Base-by-base conservation (phyloP, 2,113 vertebrate species). In the Gambusia holbrooki region DNA sequence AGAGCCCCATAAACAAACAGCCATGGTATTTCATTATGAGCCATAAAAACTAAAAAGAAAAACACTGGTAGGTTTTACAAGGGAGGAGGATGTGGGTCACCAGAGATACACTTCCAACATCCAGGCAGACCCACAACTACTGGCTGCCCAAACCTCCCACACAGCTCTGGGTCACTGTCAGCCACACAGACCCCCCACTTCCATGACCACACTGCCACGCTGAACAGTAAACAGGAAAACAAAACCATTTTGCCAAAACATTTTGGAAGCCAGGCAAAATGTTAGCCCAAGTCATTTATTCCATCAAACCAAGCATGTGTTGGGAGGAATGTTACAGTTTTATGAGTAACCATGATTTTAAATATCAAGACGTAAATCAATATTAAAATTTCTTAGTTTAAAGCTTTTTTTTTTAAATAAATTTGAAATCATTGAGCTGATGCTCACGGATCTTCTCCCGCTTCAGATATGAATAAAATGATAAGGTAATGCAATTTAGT, bases 141-240 rank as follows among this genome's bases (percentile, higher is more conserved):
- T 78, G 74, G 73, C 76, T 71, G 71, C 45, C 76, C 69, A 77
- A 89, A 87, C 90, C 90, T 91, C 91, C 89, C 89, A 92, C 89
- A 87, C 88, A 88, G 85, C 73, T 71, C 45, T 48, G 72, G 90
- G 90, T 88, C 89, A 89, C 82, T 77, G 88, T 70, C 78, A 87
- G 86, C 87, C 88, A 33, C 85, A 58, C 33, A 33, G 85, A 84
- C 84, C 88, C 84, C 80, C 88, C 76, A 82, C 73, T 58, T 65
- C 77, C 68, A 79, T 9, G 60, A 75, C 66, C 77, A 5, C 82
- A 33, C 58, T 19, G 67, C 74, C 73, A 79, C 30, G 42, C 71
- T 66, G 68, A 71, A 70, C 80, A 79, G 85, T 84, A 86, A 84
- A 68, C 73, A 76, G 75, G 74, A 75, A 80, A 77, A 73, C 7